These are phyloP conservation scores for Drosophila falleni DNA, from an alignment of 2,888 invertebrate species.

Conservation along the genomic window DNA sequence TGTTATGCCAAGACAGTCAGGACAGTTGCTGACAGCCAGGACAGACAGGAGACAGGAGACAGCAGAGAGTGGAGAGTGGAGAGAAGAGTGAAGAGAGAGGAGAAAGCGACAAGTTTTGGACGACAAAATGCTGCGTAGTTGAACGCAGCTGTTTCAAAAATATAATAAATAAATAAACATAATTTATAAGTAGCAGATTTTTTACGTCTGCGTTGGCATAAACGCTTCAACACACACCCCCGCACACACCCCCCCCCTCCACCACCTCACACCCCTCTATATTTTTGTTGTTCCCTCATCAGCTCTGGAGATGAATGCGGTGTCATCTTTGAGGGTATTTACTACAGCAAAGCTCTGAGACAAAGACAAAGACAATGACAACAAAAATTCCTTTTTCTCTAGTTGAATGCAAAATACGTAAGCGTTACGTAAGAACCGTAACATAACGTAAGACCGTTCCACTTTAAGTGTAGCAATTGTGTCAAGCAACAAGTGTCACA, in stretches of 20 bases:
- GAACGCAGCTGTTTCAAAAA: conserved; percentile 77
- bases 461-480: neutral
- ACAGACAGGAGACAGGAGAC: conserved; percentile 3
- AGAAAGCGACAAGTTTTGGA: conserved; percentile 36
- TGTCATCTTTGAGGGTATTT: conserved; percentile 68
- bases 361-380: conserved; percentile 45
- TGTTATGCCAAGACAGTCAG: conserved; percentile 52
- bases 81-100: neutral
- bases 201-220: conserved; percentile 74
- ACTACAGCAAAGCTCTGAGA: conserved; percentile 50
- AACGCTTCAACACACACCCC: conserved; percentile 65
- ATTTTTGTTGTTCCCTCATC: conserved; percentile 31
- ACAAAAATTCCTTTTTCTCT: conserved; percentile 38
- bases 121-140: conserved; percentile 72
- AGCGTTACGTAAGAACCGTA: conserved; percentile 46
- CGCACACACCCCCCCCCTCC: conserved; percentile 7
- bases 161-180: conserved; percentile 81
- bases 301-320: conserved; percentile 62
- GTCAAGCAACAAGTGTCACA: conserved; percentile 39
- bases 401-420: conserved; percentile 42
- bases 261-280: neutral
- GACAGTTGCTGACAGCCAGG: conserved; percentile 61
- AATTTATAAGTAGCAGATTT: conserved; percentile 82
- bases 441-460: neutral
- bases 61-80: neutral